A percentile compares a stretch with the other conserved stretches of the same genome.
Conservation (phyloP, 2,888 invertebrate species). For the Phanerotoma sp. region DNA sequence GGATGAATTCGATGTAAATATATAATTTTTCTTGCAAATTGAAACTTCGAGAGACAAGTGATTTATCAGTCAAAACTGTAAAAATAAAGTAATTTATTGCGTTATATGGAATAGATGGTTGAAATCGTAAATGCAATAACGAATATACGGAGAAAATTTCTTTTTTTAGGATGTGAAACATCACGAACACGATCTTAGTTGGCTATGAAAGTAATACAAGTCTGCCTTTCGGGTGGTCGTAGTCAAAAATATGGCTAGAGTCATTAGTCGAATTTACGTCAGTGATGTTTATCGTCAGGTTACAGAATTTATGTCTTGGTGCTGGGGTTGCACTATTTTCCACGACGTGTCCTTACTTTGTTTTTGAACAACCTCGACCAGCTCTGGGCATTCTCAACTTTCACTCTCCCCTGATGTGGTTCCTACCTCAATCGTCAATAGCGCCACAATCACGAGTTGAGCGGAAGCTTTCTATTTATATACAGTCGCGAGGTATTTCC, state of each 20-base stretch:
- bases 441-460: slow-evolving; percentile 40
- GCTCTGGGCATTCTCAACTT: slow-evolving; percentile 21
- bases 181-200: slow-evolving; percentile 27
- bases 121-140: slow-evolving; percentile 4
- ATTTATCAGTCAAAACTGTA: too few species aligned
- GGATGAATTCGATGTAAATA: too few species aligned
- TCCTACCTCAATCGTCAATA: slow-evolving; percentile 27
- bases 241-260: slow-evolving; percentile 43
- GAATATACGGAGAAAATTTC: slow-evolving; percentile 2
- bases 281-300: slow-evolving; percentile 49
- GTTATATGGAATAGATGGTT: too few species aligned
- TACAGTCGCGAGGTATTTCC: too few species aligned
- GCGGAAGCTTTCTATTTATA: slow-evolving; percentile 39
- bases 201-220: slow-evolving; percentile 49
- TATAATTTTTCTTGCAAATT: too few species aligned
- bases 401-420: slow-evolving; percentile 21
- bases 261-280: slow-evolving; percentile 53
- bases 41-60: too few species aligned
- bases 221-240: slow-evolving; percentile 41
- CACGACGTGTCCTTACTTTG: slow-evolving; percentile 33
- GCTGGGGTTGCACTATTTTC: slow-evolving; percentile 42
- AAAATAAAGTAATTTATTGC: too few species aligned
- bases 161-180: slow-evolving; percentile 4
- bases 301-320: slow-evolving; percentile 50
- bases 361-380: slow-evolving; percentile 36